Evolutionary conservation across 2,113 vertebrate species (phyloP).

Genomic region (Crocuta crocuta): DNA sequence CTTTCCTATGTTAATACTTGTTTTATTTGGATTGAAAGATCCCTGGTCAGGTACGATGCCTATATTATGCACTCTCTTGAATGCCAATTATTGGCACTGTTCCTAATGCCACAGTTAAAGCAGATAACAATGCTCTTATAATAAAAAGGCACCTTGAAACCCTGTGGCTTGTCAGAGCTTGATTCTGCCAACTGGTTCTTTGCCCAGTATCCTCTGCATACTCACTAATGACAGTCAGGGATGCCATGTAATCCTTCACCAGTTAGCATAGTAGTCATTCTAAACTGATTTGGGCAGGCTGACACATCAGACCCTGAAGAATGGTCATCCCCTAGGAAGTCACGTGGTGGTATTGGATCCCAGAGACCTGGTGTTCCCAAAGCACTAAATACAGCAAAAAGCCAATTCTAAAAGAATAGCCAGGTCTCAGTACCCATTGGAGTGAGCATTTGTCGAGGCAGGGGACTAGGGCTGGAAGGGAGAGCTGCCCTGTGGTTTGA

Average conservation of each 20-base stretch:
- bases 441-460: neutral
- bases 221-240: neutral
- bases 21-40: neutral
- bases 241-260: too few species aligned
- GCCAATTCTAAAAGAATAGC: neutral
- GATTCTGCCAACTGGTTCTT: neutral
- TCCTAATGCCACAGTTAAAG: neutral
- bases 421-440: neutral
- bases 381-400: neutral
- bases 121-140: neutral
- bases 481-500: neutral
- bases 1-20: neutral
- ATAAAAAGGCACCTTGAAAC: neutral
- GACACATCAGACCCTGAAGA: neutral
- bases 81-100: neutral
- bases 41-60: neutral
- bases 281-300: neutral
- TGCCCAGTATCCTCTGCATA: neutral
- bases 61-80: neutral
- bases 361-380: neutral
- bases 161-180: neutral
- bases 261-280: neutral
- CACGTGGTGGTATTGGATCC: neutral
- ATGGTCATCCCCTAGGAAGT: neutral
- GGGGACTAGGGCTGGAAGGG: too few species aligned